Percentiles rank a stretch among this genome's conserved stretches.
phyloP scores from a whole-genome alignment of 1,140 invertebrate genomes.

The Drosophila ercepeae region DNA sequence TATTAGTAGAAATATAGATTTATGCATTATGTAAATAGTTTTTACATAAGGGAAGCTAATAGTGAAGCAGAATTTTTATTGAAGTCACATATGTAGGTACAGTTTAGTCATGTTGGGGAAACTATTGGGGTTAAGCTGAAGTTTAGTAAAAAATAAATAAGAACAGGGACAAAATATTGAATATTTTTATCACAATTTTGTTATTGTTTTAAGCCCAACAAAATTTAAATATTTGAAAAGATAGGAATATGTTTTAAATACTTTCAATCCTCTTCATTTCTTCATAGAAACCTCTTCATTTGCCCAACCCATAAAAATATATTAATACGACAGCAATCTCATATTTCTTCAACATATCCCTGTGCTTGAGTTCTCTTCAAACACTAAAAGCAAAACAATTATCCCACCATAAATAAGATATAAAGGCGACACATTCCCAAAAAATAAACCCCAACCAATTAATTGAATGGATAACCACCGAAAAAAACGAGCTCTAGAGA shows the following conservation, averaged over 20 bases:
- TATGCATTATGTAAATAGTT: slow-evolving; percentile 34
- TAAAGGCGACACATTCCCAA: slow-evolving; percentile 24
- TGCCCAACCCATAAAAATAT: neutral
- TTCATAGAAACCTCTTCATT: neutral
- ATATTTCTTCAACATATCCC: slow-evolving; percentile 3
- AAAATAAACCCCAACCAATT: slow-evolving; percentile 28
- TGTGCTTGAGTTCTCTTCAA: slow-evolving; percentile 2
- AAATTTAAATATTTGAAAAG: neutral
- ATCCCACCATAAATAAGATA: slow-evolving; percentile 29
- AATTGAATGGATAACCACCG: slow-evolving; percentile 20
- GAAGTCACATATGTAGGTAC: slow-evolving; percentile 30
- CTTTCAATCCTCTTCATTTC: neutral
- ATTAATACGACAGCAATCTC: neutral
- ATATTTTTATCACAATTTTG: too few relatives aligned
- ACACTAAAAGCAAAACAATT: slow-evolving; percentile 6
- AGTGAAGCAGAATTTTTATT: slow-evolving; percentile 7
- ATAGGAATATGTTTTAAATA: too few relatives aligned
- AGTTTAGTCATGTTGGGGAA: neutral
- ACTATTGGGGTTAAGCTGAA: neutral
- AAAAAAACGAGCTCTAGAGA: slow-evolving; percentile 23
- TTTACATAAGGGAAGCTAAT: neutral
- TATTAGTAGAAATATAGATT: neutral
- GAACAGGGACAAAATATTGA: too few relatives aligned
- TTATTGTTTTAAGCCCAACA: too few relatives aligned
- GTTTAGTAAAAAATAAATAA: neutral